Base-by-base conservation (phyloP, 2,113 vertebrate species). In the Talpa occidentalis region DNA sequence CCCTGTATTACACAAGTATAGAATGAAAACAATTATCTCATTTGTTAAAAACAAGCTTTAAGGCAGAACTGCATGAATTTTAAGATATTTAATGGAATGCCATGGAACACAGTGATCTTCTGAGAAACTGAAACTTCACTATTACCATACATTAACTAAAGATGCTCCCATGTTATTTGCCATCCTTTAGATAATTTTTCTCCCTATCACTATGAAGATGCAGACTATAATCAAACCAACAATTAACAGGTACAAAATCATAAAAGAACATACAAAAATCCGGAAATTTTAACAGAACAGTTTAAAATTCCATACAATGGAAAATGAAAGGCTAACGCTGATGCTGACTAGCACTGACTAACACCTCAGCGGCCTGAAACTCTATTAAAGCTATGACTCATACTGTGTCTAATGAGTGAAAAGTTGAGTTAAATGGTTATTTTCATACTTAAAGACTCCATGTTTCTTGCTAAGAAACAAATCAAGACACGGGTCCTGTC, bases 211-310 rank as follows among this genome's bases (percentile, higher is more conserved):
- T 56, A 80, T 47, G 35, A 67, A 73, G 14, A 74, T 5, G 35
- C 14, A 92, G n/a, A 79, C 78, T 64, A 84, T 21, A 93, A 32
- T 59, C 59, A 86, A 85, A 54, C 32, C 85, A 91, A 30, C 15
- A 74, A 76, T 35, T 32, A 49, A 47, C 5, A 35, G 30, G n/a
- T 28, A 6, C 37, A 79, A 64, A 37, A 73, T 26, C 28, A 0
- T 28, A 81, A 91, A 8, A 54, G n/a, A 60, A 85, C 42, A 88
- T 4, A 3, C 24, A 95, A n/a, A 52, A 81, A 76, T 66, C 28
- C 80, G 32, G 28, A 19, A 56, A 21, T 52, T n/a, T 87, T 62
- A 87, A 62, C 3, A 69, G 12, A n/a, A 52, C 40, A 56, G 76
- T 88, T 56, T 56, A n/a, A 59, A 82, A 11, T 32, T n/a, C 4